Evolutionary conservation across 2,888 invertebrate genomes (phyloP).

Genomic region (Andrena dorsata): DNA sequence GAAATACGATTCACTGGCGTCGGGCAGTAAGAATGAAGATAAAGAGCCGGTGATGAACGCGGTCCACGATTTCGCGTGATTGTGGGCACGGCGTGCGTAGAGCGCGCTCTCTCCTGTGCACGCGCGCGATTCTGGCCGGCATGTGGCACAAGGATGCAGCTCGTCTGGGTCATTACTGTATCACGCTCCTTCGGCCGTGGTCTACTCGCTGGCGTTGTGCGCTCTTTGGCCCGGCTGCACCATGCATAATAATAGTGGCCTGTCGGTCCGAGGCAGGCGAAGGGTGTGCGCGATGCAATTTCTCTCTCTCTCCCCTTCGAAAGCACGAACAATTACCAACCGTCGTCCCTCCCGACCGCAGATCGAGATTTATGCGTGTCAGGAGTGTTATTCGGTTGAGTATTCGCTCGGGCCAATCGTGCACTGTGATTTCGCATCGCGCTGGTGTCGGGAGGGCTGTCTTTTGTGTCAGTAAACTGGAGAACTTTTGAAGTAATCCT

Average conservation of each 20-base stretch:
- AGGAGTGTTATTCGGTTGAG: conserved; percentile 5
- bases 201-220: conserved; percentile 2
- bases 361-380: conserved; percentile 37
- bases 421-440: neutral
- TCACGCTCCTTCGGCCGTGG: conserved; percentile 53
- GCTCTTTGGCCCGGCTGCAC: conserved; percentile 42
- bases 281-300: conserved; percentile 44
- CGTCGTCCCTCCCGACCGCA: conserved; percentile 25
- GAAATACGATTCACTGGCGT: conserved; percentile 1
- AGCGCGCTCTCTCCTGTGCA: conserved; percentile 37
- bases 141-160: conserved; percentile 77
- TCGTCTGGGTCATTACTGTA: conserved; percentile 78
- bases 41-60: conserved; percentile 43
- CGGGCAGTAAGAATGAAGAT: conserved; percentile 1
- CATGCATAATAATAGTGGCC: conserved; percentile 58
- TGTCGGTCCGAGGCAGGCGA: conserved; percentile 4
- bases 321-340: conserved; percentile 3
- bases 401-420: neutral
- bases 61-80: conserved; percentile 39
- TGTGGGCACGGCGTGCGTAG: conserved; percentile 50
- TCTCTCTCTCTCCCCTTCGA: conserved; percentile 29
- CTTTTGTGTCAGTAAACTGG: too few relatives aligned
- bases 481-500: too few relatives aligned
- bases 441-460: too few relatives aligned
- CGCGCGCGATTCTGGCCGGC: conserved; percentile 45